Conservation (phyloP, 1,140 invertebrate genomes). For the Trichonephila clavipes region DNA sequence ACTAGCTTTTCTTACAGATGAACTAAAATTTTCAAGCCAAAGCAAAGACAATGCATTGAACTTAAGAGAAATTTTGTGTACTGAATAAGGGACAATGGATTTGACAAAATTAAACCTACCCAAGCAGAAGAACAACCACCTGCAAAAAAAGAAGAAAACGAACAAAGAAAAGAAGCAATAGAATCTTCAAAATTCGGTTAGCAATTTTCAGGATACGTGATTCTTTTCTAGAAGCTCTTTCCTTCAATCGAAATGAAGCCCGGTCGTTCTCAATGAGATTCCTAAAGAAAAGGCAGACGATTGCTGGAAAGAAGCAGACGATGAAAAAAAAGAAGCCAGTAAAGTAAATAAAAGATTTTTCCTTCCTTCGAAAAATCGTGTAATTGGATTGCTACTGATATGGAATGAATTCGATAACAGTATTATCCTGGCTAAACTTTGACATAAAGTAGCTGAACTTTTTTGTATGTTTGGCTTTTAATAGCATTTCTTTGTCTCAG, state of each 20-base stretch:
- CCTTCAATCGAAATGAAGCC: conserved; percentile 27
- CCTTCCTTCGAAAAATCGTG: conserved; percentile 2
- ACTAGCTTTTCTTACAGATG: neutral
- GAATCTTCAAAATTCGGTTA: conserved; percentile 61
- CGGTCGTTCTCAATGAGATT: neutral
- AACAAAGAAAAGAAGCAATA: neutral
- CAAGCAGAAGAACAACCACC: neutral
- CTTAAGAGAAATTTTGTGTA: neutral
- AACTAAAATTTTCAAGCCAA: neutral
- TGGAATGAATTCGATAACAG: conserved; percentile 65
- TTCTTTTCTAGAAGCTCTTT: conserved; percentile 37
- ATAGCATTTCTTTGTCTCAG: neutral
- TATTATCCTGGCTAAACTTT: conserved; percentile 32
- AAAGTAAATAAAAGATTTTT: conserved; percentile 24
- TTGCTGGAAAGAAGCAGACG: no score
- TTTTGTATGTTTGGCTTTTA: neutral
- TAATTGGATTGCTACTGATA: conserved; percentile 63
- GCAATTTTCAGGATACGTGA: conserved; percentile 63
- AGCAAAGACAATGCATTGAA: neutral
- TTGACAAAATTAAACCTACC: conserved; percentile 34
- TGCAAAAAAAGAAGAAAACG: neutral
- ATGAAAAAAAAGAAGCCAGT: neutral
- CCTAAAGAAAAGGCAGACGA: neutral
- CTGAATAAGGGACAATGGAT: neutral
- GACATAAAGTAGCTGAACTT: conserved; percentile 12